Percentiles rank a stretch among this genome's conserved stretches.
These are phyloP conservation scores for Diogma glabrata DNA, from an alignment of 2,888 invertebrate genomes.

Conservation along the genomic window DNA sequence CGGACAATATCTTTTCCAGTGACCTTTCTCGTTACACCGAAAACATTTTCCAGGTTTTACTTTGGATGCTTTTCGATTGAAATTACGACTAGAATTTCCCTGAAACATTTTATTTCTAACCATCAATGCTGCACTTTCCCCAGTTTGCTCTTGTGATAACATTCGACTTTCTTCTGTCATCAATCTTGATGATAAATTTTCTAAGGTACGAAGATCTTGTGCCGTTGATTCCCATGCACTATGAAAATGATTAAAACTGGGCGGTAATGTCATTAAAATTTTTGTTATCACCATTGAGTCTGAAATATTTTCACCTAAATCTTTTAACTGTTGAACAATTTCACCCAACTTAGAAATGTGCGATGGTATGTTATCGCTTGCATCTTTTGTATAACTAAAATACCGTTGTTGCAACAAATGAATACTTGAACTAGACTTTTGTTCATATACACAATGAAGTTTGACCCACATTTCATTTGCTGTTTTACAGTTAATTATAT, in stretches of 20 bases:
- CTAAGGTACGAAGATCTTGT: constrained; percentile 19
- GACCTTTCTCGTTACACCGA: constrained; percentile 17
- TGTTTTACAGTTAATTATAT: constrained; percentile 18
- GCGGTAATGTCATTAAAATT: constrained; percentile 20
- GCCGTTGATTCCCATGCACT: constrained; percentile 21
- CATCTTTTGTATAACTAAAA: constrained; percentile 16
- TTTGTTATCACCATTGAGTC: constrained; percentile 17
- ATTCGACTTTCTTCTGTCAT: constrained; percentile 14
- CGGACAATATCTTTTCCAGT: constrained; percentile 19
- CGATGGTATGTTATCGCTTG: constrained; percentile 15
- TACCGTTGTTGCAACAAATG: constrained; percentile 22
- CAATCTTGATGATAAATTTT: constrained; percentile 18
- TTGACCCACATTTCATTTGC: constrained; percentile 17
- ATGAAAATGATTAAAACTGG: too few relatives aligned
- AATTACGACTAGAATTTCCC: too few relatives aligned
- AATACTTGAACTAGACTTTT: constrained; percentile 17
- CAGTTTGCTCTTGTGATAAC: constrained; percentile 18
- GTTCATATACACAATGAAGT: constrained; percentile 23
- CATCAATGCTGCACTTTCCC: constrained; percentile 9
- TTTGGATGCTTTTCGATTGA: too few relatives aligned
- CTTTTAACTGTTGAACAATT: constrained; percentile 15
- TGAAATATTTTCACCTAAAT: constrained; percentile 16
- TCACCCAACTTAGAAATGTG: constrained; percentile 16
- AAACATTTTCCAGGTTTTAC: constrained; percentile 18
- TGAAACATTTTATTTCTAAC: not conserved